Percentiles rank a stretch among this genome's conserved stretches.
phyloP scores from a whole-genome alignment of 2,888 invertebrate genomes.

The Ephialtes manifestator region DNA sequence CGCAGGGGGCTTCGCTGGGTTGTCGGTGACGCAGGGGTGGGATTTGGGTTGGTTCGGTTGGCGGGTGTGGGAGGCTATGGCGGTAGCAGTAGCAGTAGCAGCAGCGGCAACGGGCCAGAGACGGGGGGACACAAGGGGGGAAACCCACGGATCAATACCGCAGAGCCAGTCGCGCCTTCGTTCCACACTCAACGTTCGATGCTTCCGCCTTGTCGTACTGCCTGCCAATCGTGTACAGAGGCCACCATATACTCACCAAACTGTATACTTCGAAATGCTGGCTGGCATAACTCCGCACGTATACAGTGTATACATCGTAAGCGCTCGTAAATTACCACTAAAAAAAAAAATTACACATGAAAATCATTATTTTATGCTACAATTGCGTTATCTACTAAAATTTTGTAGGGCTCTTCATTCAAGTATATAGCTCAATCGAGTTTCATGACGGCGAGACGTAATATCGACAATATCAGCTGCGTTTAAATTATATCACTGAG shows the following conservation, averaged over 20 bases:
- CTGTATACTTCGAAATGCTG: slow-evolving; percentile 14
- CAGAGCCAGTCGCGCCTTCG: slow-evolving; percentile 81
- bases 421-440: neutral
- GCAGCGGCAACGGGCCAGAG: slow-evolving; percentile 70
- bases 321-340: neutral
- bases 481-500: neutral
- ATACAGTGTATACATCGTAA: neutral
- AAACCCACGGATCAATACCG: slow-evolving; percentile 85
- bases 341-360: neutral
- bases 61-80: slow-evolving; percentile 51
- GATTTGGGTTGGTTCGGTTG: slow-evolving; percentile 56
- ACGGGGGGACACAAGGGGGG: slow-evolving; percentile 78
- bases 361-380: neutral
- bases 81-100: slow-evolving; percentile 70
- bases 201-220: slow-evolving; percentile 73
- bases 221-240: slow-evolving; percentile 53
- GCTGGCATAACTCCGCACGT: neutral
- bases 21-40: slow-evolving; percentile 66
- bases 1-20: slow-evolving; percentile 49
- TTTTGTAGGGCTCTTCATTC: neutral
- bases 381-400: neutral
- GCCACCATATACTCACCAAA: neutral
- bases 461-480: neutral
- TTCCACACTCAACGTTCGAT: slow-evolving; percentile 77
- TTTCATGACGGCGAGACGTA: neutral